Conservation (phyloP, 2,113 vertebrate species). For the Atherinomorus stipes region DNA sequence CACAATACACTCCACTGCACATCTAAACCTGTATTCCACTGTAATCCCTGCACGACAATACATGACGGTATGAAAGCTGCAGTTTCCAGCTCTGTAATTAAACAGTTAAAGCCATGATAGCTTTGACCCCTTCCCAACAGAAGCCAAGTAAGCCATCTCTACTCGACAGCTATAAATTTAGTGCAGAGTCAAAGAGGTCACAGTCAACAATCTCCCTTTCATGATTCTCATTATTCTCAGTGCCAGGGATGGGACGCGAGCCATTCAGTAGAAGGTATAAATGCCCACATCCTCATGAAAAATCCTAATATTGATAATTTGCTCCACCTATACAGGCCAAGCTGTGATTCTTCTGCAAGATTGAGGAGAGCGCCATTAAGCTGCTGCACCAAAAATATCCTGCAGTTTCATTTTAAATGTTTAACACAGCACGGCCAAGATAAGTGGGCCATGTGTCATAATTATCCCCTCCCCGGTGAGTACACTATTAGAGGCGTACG, state of each 20-base stretch:
- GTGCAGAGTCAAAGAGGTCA: constrained; percentile 60
- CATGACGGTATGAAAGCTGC: constrained; percentile 6
- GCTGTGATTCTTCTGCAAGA: constrained; percentile 19
- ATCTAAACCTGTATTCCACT: neutral
- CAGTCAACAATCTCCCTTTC: constrained; percentile 70
- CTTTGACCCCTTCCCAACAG: constrained; percentile 44
- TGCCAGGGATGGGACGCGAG: constrained; percentile 55
- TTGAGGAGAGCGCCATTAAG: constrained; percentile 23
- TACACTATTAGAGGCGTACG: constrained; percentile 30
- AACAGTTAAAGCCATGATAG: constrained; percentile 55
- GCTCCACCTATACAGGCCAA: neutral
- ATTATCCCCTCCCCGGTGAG: constrained; percentile 57
- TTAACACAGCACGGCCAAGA: constrained; percentile 46
- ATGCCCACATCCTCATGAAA: constrained; percentile 24
- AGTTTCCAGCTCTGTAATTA: constrained; percentile 57
- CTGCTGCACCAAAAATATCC: constrained; percentile 22
- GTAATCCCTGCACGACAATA: constrained; percentile 4
- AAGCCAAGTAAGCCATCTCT: constrained; percentile 35
- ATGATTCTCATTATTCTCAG: constrained; percentile 71
- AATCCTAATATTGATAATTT: neutral
- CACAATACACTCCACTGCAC: neutral
- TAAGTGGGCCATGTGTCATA: constrained; percentile 69
- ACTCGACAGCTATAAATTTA: constrained; percentile 62
- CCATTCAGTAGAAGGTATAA: constrained; percentile 47
- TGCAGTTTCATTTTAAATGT: constrained; percentile 53